A percentile compares a stretch with the other conserved stretches of the same genome.
These are phyloP conservation scores for Campylomormyrus tamandua DNA, from an alignment of 2,113 vertebrate species.

Conservation along the genomic window DNA sequence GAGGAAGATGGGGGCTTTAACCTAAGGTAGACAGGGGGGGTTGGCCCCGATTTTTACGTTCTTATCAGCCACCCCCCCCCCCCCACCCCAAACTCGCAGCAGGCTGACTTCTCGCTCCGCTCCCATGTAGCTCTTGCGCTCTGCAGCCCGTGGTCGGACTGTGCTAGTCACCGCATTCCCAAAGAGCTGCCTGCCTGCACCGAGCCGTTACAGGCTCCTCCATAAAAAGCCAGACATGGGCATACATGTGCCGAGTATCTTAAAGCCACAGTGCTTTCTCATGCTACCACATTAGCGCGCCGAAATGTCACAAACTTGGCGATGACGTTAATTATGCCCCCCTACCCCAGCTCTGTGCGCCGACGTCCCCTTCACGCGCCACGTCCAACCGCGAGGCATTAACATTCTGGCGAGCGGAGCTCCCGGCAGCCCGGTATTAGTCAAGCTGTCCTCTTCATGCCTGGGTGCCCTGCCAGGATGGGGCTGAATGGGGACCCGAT, in stretches of 20 bases:
- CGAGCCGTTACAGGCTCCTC: not conserved
- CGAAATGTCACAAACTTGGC: not conserved
- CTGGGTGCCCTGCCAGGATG: slow-evolving; percentile 12
- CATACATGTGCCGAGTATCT: not conserved
- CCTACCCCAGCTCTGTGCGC: not conserved
- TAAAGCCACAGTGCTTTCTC: not conserved
- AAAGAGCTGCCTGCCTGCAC: no score
- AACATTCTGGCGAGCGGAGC: slow-evolving; percentile 40
- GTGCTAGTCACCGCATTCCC: not conserved
- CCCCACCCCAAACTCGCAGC: not conserved
- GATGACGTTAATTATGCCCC: not conserved
- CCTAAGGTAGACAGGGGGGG: no score
- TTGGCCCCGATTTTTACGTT: no score
- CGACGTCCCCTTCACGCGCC: not conserved
- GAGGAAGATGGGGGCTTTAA: no score
- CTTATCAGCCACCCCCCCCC: no score
- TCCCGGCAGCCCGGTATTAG: slow-evolving; percentile 35
- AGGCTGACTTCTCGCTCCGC: not conserved
- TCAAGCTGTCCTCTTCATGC: slow-evolving; percentile 30
- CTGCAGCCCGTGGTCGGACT: not conserved
- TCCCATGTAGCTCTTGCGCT: not conserved
- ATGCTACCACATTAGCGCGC: not conserved
- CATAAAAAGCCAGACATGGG: no score
- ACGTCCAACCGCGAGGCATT: slow-evolving; percentile 12
- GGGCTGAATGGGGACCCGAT: slow-evolving; percentile 38